A percentile compares a stretch with the other conserved stretches of the same genome.
phyloP scores from a whole-genome alignment of 2,113 vertebrate genomes.

The Tricholaema leucomelas region DNA sequence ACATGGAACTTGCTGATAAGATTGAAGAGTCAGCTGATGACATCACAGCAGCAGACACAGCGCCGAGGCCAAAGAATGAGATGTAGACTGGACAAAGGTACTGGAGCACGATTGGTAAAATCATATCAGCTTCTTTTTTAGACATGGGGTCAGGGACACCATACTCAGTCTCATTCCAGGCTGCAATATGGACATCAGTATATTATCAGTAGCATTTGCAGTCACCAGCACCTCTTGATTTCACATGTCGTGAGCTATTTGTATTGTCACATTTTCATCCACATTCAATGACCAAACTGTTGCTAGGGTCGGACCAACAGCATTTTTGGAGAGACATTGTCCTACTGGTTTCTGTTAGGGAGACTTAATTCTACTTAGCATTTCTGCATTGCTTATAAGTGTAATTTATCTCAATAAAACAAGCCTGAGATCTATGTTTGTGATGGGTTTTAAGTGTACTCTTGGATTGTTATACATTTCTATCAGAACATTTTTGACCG shows the following conservation, averaged over 20 bases:
- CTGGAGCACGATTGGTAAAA: conserved; percentile 93
- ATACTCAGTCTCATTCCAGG: conserved; percentile 93
- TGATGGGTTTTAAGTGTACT: neutral
- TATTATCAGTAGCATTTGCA: neutral
- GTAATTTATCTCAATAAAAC: neutral
- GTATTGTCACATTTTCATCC: neutral
- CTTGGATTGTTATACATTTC: neutral
- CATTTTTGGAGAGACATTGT: neutral
- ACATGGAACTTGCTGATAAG: conserved; percentile 97
- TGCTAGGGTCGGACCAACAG: rapidly evolving
- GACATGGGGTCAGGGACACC: conserved; percentile 80
- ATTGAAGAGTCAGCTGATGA: conserved; percentile 97
- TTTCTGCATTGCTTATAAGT: neutral
- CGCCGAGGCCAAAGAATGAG: conserved; percentile 94
- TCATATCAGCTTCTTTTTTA: conserved; percentile 91
- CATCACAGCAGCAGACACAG: conserved; percentile 96
- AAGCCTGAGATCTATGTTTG: neutral
- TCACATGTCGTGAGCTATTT: neutral
- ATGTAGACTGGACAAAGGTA: conserved; percentile 91
- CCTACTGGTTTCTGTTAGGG: neutral
- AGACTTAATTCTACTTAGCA: neutral
- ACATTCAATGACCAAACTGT: neutral
- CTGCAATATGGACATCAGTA: conserved; percentile 68
- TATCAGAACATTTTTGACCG: neutral
- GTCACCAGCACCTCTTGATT: neutral